Evolutionary conservation across 1,140 invertebrate species (phyloP), one percentile per base, ranked within the genome.

Genomic region (Charaxes varanes): DNA sequence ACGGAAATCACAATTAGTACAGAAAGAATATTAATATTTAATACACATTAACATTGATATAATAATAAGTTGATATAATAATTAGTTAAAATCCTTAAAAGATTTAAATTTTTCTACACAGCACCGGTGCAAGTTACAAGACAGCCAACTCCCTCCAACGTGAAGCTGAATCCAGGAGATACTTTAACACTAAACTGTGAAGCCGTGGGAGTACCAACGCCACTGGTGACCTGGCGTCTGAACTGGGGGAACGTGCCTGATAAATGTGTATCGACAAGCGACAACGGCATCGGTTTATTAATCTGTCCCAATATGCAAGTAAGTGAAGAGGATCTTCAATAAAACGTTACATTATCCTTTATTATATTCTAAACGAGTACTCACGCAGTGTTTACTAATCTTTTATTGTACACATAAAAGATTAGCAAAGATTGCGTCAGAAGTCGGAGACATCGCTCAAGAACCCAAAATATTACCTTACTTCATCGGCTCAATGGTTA

Each of bases 191-290:
- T 99, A 11, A 89, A 87, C 3, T 99, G 98, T 64, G 89, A 89
- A 13, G 96, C 96, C 0, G 88, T 94, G 1, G 98, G 97, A 27
- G 89, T 94, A 0, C 98, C 98, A 0, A 90, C 88, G 0, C 97
- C 98, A 0, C 88, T 95, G 28, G 94, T 99, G 41, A 92, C 94
- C 11, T 99, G 97, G 97, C 89, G 97, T 34, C 86, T 96, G 1
- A 99, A 99, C 84, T 99, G 97, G 97, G 95, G 96, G 2, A 94
- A 98, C 62, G 91, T 99, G 12, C 96, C 97, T 0, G 80, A 89
- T 2, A 94, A 97, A 64, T 97, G 97, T 68, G 84, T 63, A 0
- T 90, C 89, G 1, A 90, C 88, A 0, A 96, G 91, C 54, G 83
- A 86, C 1, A 88, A 92, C 50, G 97, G 97, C 6, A 86, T 90